These are phyloP conservation scores for Eurois occulta DNA, from an alignment of 2,888 invertebrate species.

Conservation along the genomic window DNA sequence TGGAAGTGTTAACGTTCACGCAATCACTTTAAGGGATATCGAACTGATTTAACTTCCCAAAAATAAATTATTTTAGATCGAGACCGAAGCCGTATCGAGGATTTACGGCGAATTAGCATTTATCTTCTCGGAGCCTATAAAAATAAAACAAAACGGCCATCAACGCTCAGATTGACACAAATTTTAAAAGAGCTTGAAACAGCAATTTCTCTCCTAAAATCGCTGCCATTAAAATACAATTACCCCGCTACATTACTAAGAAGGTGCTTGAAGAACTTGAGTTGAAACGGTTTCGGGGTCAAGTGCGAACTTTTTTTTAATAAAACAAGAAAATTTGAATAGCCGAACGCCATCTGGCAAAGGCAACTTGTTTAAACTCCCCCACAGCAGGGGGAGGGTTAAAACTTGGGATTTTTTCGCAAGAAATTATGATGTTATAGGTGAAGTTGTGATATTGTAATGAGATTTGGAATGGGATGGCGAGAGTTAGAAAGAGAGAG, in stretches of 20 bases:
- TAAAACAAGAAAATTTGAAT: constrained; percentile 80
- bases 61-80: constrained; percentile 27
- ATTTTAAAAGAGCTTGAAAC: constrained; percentile 57
- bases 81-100: constrained; percentile 20
- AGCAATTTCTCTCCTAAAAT: constrained; percentile 60
- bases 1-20: neutral
- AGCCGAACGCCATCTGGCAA: constrained; percentile 76
- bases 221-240: constrained; percentile 69
- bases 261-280: constrained; percentile 67
- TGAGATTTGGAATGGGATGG: constrained; percentile 62
- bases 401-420: constrained; percentile 67
- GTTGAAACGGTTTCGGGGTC: constrained; percentile 71
- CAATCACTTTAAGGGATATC: constrained; percentile 12
- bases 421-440: constrained; percentile 74
- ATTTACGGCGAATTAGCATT: constrained; percentile 45
- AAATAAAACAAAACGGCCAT: constrained; percentile 58
- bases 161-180: constrained; percentile 60
- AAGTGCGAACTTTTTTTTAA: constrained; percentile 79
- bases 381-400: constrained; percentile 63
- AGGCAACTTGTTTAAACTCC: constrained; percentile 71
- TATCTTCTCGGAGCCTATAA: constrained; percentile 35
- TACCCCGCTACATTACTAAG: constrained; percentile 67
- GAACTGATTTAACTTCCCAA: constrained; percentile 29
- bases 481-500: constrained; percentile 33
- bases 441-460: constrained; percentile 73